phyloP scores from a whole-genome alignment of 1,140 invertebrate species.

The Babylonia areolata region DNA sequence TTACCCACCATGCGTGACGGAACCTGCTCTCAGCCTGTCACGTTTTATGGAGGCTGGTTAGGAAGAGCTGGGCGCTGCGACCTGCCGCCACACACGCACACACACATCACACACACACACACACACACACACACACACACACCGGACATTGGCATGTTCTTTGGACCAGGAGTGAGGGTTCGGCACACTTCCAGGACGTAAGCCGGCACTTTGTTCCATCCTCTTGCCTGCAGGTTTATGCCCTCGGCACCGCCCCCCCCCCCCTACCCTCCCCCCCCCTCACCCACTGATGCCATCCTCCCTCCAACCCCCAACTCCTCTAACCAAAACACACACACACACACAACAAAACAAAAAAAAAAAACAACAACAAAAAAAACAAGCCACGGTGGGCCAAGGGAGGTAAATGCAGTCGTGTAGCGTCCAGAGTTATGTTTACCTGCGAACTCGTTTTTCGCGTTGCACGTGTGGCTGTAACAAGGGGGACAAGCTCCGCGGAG shows the following conservation, averaged over 20 bases:
- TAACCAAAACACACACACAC: too few species aligned
- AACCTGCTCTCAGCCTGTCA: neutral
- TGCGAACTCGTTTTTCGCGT: neutral
- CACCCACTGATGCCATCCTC: too few species aligned
- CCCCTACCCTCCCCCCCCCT: too few species aligned
- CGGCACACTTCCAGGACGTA: neutral
- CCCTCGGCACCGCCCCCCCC: neutral
- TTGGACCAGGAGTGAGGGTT: too few species aligned
- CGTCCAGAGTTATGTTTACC: slow-evolving; percentile 17
- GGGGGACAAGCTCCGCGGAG: neutral
- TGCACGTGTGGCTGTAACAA: slow-evolving; percentile 11
- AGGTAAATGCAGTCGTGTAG: neutral
- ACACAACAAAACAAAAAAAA: too few species aligned
- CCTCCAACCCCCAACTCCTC: too few species aligned
- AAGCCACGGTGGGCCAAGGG: neutral
- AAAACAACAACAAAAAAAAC: too few species aligned
- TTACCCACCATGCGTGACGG: neutral
- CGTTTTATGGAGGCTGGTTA: neutral
- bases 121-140: too few species aligned
- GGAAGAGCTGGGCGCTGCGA: neutral
- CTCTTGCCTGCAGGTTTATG: slow-evolving; percentile 5
- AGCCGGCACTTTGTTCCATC: neutral
- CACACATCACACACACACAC: too few species aligned
- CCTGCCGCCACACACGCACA: too few species aligned
- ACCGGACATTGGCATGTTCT: too few species aligned